These are phyloP conservation scores for Cryptomyrus ogoouensis DNA, from an alignment of 2,113 vertebrate species.

Conservation along the genomic window DNA sequence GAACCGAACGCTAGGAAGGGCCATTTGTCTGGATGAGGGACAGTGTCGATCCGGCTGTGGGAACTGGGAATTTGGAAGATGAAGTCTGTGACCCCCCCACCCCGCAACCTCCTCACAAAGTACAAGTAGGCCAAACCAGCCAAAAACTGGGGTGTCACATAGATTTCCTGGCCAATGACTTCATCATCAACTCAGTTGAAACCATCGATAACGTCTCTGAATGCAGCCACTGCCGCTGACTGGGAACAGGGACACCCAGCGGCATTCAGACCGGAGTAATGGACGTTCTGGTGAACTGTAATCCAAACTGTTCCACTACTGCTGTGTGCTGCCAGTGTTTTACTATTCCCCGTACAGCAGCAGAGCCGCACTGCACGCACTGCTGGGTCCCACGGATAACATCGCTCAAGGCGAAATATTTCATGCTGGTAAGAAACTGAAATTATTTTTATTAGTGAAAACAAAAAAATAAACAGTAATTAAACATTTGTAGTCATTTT, in stretches of 20 bases:
- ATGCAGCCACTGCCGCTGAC: background rate
- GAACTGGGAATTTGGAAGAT: background rate
- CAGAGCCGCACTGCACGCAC: background rate
- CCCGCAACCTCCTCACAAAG: background rate
- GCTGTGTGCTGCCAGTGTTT: background rate
- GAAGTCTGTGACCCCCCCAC: background rate
- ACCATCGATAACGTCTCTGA: background rate
- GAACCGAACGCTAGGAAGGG: background rate
- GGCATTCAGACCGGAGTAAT: background rate
- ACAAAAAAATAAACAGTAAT: background rate
- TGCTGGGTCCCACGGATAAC: background rate
- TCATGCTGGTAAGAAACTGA: background rate
- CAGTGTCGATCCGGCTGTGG: background rate
- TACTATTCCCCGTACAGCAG: background rate
- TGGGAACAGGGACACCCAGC: background rate
- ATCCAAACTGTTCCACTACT: background rate
- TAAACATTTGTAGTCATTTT: background rate
- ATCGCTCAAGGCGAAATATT: background rate
- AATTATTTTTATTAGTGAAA: background rate
- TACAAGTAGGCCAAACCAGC: background rate
- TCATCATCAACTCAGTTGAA: background rate
- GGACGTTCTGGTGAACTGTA: background rate
- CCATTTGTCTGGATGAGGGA: background rate
- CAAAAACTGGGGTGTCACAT: background rate
- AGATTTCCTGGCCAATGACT: background rate